Percentiles rank a stretch among this genome's conserved stretches.
phyloP scores from a whole-genome alignment of 2,113 vertebrate species.

The Otolemur garnettii region DNA sequence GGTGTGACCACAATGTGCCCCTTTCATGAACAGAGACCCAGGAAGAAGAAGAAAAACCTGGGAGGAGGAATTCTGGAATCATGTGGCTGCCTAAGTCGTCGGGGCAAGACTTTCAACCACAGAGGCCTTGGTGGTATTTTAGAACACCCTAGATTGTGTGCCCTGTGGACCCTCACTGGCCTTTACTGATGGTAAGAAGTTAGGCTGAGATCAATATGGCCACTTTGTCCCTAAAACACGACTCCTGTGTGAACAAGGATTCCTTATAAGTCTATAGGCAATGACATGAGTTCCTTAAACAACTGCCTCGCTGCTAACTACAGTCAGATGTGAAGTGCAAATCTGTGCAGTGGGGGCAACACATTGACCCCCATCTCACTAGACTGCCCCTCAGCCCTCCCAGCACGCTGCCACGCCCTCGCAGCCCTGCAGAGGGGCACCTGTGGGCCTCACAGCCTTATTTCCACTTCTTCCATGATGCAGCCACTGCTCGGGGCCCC shows the following conservation, averaged over 20 bases:
- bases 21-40: neutral
- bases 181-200: neutral
- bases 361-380: rapidly evolving
- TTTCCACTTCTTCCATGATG: too few relatives aligned
- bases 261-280: neutral
- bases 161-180: rapidly evolving
- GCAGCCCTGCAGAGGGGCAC: rapidly evolving
- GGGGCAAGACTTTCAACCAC: neutral
- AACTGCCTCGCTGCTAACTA: neutral
- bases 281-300: neutral
- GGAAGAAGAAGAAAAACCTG: neutral
- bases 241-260: rapidly evolving
- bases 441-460: rapidly evolving
- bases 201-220: too few relatives aligned
- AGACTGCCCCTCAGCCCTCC: rapidly evolving
- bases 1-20: too few relatives aligned
- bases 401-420: rapidly evolving
- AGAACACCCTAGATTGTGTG: rapidly evolving
- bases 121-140: too few relatives aligned
- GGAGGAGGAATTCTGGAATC: neutral
- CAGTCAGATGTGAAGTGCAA: neutral
- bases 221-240: rapidly evolving
- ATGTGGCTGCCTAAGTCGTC: rapidly evolving
- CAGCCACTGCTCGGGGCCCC: rapidly evolving
- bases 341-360: neutral